phyloP scores from a whole-genome alignment of 2,113 vertebrate species.

The Siniperca chuatsi region DNA sequence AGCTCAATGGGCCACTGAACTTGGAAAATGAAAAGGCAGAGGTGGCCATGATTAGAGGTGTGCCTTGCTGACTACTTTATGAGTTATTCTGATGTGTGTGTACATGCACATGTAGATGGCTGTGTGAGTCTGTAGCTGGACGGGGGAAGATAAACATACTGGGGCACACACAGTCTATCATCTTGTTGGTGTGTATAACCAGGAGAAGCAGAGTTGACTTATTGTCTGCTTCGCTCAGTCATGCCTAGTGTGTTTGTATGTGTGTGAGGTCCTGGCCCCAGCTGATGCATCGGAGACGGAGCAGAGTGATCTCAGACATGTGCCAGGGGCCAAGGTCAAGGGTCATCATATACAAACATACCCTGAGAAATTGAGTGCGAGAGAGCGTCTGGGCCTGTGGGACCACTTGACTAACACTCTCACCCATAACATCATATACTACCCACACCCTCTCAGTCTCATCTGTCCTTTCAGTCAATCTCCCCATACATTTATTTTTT shows the following conservation, averaged over 20 bases:
- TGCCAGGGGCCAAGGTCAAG: constrained; percentile 64
- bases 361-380: constrained; percentile 71
- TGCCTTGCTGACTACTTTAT: constrained; percentile 72
- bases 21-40: constrained; percentile 77
- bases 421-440: constrained; percentile 46
- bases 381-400: constrained; percentile 42
- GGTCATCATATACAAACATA: constrained; percentile 75
- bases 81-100: constrained; percentile 68
- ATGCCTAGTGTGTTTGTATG: constrained; percentile 26
- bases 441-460: constrained; percentile 1
- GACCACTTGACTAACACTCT: constrained; percentile 68
- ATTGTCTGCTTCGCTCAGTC: constrained; percentile 39
- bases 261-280: constrained; percentile 59
- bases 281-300: constrained; percentile 63
- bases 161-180: constrained; percentile 55
- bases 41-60: constrained; percentile 77
- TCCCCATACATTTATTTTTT: not conserved
- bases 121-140: constrained; percentile 36
- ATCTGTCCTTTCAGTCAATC: not conserved
- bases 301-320: constrained; percentile 65
- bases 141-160: constrained; percentile 59
- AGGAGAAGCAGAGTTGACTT: constrained; percentile 61
- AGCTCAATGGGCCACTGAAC: constrained; percentile 74
- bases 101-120: constrained; percentile 40
- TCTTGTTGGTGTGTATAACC: constrained; percentile 44